Conservation (phyloP, 2,797 vertebrate genomes). For the Acropternis orthonyx region DNA sequence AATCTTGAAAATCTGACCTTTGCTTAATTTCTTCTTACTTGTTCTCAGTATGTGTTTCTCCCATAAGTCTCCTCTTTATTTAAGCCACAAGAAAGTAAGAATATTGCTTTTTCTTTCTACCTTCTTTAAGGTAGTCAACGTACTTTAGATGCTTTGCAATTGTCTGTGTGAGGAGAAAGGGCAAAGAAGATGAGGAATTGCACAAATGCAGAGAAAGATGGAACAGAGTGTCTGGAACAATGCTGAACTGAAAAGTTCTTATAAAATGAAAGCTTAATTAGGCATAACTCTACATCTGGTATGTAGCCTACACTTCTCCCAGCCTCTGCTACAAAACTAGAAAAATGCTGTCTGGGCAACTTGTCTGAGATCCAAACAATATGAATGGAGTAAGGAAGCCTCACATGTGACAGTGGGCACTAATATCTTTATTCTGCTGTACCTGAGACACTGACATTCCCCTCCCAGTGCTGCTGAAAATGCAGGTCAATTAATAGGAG, state of each 20-base stretch:
- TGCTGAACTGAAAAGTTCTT: not conserved
- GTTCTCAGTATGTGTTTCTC: not conserved
- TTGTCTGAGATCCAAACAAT: not conserved
- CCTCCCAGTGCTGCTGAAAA: not conserved
- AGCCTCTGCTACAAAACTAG: not conserved
- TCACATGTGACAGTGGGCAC: not conserved
- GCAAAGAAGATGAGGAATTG: not conserved
- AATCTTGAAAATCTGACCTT: constrained; percentile 31
- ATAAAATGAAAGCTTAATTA: not conserved
- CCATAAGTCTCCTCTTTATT: not conserved
- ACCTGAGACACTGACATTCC: not conserved
- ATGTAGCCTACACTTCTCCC: not conserved
- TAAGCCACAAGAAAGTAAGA: not conserved
- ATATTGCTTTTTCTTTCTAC: not conserved
- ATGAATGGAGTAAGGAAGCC: not conserved
- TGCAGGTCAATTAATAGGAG: constrained; percentile 8
- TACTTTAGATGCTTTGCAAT: not conserved
- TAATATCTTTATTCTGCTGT: constrained; percentile 13
- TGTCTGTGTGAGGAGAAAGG: not conserved
- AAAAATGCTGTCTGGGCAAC: not conserved
- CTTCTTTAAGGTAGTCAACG: not conserved
- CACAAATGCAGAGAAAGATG: not conserved
- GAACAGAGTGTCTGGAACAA: not conserved
- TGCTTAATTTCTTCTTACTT: constrained; percentile 4
- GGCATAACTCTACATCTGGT: not conserved